phyloP scores from a whole-genome alignment of 2,797 vertebrate genomes.

The Chelon labrosus region DNA sequence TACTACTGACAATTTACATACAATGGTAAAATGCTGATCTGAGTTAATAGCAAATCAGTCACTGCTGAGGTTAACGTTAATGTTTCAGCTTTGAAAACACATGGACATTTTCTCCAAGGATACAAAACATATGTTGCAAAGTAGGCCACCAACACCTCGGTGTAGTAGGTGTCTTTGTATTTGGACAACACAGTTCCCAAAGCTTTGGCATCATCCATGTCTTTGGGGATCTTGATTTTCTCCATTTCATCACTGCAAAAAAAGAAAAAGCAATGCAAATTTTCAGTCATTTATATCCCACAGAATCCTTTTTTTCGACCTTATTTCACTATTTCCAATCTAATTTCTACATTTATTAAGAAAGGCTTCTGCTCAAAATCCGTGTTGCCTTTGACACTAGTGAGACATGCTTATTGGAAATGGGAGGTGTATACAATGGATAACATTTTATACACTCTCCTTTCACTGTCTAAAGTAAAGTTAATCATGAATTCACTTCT shows the following conservation, averaged over 20 bases:
- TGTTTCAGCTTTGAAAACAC: not conserved
- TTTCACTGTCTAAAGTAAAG: no score
- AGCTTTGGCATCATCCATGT: slow-evolving; percentile 99
- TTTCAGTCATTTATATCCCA: not conserved
- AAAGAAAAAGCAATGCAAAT: not conserved
- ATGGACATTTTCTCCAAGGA: slow-evolving; percentile 84
- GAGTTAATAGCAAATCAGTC: not conserved
- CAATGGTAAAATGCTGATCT: not conserved
- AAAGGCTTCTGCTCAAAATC: no score
- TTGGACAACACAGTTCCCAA: slow-evolving; percentile 97
- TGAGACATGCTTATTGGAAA: not conserved
- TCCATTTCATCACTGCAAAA: slow-evolving; percentile 92
- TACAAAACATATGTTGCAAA: slow-evolving; percentile 99
- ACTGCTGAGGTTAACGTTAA: not conserved
- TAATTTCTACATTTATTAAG: no score
- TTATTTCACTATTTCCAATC: no score
- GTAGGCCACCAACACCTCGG: slow-evolving; percentile 97
- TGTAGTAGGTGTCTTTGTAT: slow-evolving; percentile 98
- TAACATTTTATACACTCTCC: no score
- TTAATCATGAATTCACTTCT: no score
- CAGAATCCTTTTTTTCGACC: no score
- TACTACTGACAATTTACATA: not conserved
- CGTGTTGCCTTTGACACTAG: not conserved
- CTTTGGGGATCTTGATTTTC: slow-evolving; percentile 95
- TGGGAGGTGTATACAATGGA: no score